These are phyloP conservation scores for Carterocephalus palaemon DNA, from an alignment of 2,888 invertebrate genomes.

Conservation along the genomic window DNA sequence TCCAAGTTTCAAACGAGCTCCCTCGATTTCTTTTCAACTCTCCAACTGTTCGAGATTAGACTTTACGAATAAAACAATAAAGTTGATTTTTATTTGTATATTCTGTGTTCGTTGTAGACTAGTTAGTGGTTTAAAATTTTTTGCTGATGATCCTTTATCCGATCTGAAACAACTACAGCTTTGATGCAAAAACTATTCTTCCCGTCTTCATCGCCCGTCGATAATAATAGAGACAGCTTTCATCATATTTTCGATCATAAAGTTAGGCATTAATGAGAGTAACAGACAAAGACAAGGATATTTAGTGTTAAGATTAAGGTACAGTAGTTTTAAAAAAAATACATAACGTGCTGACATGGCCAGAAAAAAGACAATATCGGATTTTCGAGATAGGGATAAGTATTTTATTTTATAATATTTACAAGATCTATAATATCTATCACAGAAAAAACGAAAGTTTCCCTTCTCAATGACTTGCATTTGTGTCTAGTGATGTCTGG, in stretches of 20 bases:
- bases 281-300: too few relatives aligned
- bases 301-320: too few relatives aligned
- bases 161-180: slow-evolving; percentile 50
- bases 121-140: slow-evolving; percentile 45
- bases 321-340: too few relatives aligned
- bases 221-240: slow-evolving; percentile 27
- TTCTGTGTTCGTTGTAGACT: slow-evolving; percentile 28
- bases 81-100: slow-evolving; percentile 27
- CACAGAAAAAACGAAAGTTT: too few relatives aligned
- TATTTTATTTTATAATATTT: too few relatives aligned
- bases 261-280: slow-evolving; percentile 11
- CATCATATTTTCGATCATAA: not conserved
- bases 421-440: too few relatives aligned
- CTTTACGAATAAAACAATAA: slow-evolving; percentile 28
- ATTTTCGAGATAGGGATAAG: too few relatives aligned
- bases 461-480: too few relatives aligned
- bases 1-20: slow-evolving; percentile 39
- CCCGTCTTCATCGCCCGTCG: slow-evolving; percentile 29
- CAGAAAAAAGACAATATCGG: too few relatives aligned
- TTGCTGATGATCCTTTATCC: slow-evolving; percentile 58
- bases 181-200: slow-evolving; percentile 61
- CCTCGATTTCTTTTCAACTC: slow-evolving; percentile 28
- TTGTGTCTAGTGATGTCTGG: too few relatives aligned
- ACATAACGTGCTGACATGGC: too few relatives aligned
- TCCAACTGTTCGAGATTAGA: slow-evolving; percentile 19